Conservation (phyloP, 2,888 invertebrate species). For the Geophilus truncorum region DNA sequence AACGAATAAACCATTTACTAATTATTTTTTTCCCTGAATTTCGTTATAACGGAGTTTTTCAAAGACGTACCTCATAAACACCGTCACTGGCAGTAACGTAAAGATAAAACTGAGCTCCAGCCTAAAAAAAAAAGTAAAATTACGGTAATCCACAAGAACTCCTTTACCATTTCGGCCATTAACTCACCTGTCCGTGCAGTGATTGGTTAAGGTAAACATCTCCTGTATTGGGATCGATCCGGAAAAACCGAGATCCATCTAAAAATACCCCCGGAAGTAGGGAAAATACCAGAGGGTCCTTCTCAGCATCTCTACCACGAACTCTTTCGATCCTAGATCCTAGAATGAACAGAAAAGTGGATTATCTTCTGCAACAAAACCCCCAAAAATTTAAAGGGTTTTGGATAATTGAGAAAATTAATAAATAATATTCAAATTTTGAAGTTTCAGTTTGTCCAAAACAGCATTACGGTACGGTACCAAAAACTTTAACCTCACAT, state of each 20-base stretch:
- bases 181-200: conserved; percentile 65
- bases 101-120: conserved; percentile 61
- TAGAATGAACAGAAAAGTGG: too few species aligned
- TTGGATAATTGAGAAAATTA: too few species aligned
- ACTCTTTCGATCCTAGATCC: conserved; percentile 40
- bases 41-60: too few species aligned
- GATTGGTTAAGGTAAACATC: conserved; percentile 74
- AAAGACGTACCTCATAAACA: conserved; percentile 47
- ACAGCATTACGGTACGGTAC: too few species aligned
- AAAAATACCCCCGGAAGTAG: conserved; percentile 40
- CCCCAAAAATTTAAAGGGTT: background rate
- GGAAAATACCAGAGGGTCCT: conserved; percentile 40
- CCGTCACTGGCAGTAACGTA: conserved; percentile 66
- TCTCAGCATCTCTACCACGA: conserved; percentile 41
- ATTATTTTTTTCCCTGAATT: too few species aligned
- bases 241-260: conserved; percentile 53
- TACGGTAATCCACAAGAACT: too few species aligned
- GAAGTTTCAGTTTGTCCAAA: too few species aligned
- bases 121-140: conserved; percentile 53
- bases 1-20: too few species aligned
- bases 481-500: too few species aligned
- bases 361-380: too few species aligned
- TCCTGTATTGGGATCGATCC: conserved; percentile 68
- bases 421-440: too few species aligned
- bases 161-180: too few species aligned